phyloP scores from a whole-genome alignment of 2,888 invertebrate genomes.

The Tethea ocularis region DNA sequence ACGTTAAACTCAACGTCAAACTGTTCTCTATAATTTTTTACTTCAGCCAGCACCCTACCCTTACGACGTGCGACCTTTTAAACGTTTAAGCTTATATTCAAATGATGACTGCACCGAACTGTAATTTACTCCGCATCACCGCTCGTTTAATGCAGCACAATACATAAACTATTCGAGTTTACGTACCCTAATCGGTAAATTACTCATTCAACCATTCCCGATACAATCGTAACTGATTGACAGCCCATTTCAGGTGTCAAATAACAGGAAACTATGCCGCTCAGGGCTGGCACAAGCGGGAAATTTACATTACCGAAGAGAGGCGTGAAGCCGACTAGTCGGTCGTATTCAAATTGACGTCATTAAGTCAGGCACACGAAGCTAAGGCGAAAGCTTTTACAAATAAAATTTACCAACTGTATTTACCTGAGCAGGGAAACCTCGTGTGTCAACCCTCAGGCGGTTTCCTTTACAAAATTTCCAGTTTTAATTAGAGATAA shows the following conservation, averaged over 20 bases:
- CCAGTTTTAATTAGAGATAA: slow-evolving; percentile 26
- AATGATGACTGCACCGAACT: not conserved
- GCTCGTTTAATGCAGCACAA: slow-evolving; percentile 27
- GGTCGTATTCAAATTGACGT: slow-evolving; percentile 69
- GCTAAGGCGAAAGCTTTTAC: slow-evolving; percentile 42
- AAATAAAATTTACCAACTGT: slow-evolving; percentile 33
- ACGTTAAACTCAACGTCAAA: too few relatives aligned
- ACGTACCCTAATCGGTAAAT: slow-evolving; percentile 38
- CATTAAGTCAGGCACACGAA: slow-evolving; percentile 58
- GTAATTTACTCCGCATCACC: not conserved
- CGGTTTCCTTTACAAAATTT: slow-evolving; percentile 19
- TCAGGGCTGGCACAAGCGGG: slow-evolving; percentile 48
- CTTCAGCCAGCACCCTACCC: too few relatives aligned
- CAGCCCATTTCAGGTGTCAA: slow-evolving; percentile 62
- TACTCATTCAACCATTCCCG: slow-evolving; percentile 35
- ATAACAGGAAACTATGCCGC: slow-evolving; percentile 57
- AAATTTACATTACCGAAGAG: slow-evolving; percentile 61
- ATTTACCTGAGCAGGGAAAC: slow-evolving; percentile 22
- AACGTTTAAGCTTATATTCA: not conserved
- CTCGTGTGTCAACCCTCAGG: slow-evolving; percentile 15
- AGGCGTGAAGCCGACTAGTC: slow-evolving; percentile 54
- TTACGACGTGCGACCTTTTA: not conserved
- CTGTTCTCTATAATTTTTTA: too few relatives aligned
- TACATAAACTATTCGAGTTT: slow-evolving; percentile 29
- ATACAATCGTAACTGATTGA: slow-evolving; percentile 58